Evolutionary conservation across 2,113 vertebrate genomes (phyloP).

Genomic region (Saccopteryx bilineata): DNA sequence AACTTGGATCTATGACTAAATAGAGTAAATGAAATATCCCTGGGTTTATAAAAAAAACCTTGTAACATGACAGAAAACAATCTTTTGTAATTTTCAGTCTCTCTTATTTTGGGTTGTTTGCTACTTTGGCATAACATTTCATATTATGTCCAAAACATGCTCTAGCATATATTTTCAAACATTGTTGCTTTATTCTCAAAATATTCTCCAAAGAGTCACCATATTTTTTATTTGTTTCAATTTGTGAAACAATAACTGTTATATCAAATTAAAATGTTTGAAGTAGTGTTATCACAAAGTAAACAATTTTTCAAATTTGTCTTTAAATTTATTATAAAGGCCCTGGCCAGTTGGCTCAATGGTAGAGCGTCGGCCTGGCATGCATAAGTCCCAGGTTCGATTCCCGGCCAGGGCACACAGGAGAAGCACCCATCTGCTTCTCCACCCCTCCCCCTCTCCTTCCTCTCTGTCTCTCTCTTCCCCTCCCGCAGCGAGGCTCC

Average conservation of each 20-base stretch:
- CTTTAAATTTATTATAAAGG: background rate
- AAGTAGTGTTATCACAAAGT: background rate
- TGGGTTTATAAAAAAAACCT: background rate
- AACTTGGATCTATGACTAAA: background rate
- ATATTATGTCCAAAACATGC: background rate
- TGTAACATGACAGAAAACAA: too few relatives aligned
- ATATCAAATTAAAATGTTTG: background rate
- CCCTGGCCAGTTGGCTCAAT: too few relatives aligned
- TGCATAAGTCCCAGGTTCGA: too few relatives aligned
- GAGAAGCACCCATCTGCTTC: too few relatives aligned
- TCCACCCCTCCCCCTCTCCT: too few relatives aligned
- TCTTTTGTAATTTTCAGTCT: background rate
- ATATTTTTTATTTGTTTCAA: background rate
- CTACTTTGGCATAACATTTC: background rate
- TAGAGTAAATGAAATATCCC: background rate
- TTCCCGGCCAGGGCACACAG: too few relatives aligned
- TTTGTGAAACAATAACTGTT: background rate
- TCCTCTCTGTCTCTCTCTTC: too few relatives aligned
- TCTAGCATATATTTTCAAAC: background rate
- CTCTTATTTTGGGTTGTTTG: background rate
- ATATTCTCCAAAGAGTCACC: background rate
- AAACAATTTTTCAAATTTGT: background rate
- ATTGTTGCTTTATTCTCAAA: background rate
- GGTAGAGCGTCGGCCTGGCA: too few relatives aligned
- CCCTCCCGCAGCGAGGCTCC: too few relatives aligned